Percentiles rank a stretch among this genome's conserved stretches.
phyloP scores from a whole-genome alignment of 1,140 invertebrate species.

The Sycophaga agraensis region DNA sequence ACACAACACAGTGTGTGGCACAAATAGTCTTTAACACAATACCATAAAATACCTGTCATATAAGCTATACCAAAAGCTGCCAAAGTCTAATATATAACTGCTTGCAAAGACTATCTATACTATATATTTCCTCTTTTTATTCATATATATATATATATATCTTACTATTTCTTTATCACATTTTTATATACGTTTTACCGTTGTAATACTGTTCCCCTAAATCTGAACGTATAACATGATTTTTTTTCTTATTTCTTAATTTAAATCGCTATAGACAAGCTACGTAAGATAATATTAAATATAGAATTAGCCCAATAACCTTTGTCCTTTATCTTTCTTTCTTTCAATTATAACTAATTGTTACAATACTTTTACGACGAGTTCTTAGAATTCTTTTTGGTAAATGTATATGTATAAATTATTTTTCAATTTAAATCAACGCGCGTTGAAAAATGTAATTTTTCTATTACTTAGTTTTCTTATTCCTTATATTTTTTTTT shows the following conservation, averaged over 20 bases:
- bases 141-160: neutral
- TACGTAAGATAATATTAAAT: conserved; percentile 1
- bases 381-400: conserved; percentile 1
- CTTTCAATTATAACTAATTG: conserved; percentile 1
- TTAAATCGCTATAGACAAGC: conserved; percentile 7
- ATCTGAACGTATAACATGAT: conserved; percentile 1
- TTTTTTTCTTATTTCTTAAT: neutral
- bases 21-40: too few relatives aligned
- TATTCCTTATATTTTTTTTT: neutral
- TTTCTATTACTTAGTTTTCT: neutral
- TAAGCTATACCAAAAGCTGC: neutral
- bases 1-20: too few relatives aligned
- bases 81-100: neutral
- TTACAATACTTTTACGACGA: neutral
- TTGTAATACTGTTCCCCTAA: conserved; percentile 11
- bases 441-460: conserved; percentile 9
- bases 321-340: conserved; percentile 22
- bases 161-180: neutral
- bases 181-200: conserved; percentile 9
- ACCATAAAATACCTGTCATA: too few relatives aligned
- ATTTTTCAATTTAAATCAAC: neutral
- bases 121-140: conserved; percentile 1
- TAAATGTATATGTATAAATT: neutral
- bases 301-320: neutral
- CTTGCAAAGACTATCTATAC: neutral